Evolutionary conservation across 2,113 vertebrate species (phyloP).

Genomic region (Psilopogon haemacephalus): DNA sequence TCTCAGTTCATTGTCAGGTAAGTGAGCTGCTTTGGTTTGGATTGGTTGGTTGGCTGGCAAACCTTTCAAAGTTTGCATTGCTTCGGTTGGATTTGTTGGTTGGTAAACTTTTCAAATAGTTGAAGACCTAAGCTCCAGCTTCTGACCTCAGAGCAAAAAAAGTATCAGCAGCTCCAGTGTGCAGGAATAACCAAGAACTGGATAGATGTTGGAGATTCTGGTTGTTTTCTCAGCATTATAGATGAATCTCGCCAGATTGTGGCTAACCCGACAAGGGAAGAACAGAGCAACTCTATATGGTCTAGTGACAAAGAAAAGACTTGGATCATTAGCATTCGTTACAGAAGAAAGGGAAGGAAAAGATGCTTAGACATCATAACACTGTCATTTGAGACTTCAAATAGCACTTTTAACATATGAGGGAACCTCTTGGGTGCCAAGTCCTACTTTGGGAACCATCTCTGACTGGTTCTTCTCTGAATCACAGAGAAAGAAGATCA

Average conservation of each 20-base stretch:
- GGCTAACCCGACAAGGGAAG: not conserved
- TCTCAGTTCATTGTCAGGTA: not conserved
- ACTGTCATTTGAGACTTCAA: not conserved
- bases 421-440: not conserved
- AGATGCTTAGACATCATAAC: not conserved
- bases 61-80: too few species aligned
- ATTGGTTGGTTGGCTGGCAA: too few species aligned
- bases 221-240: not conserved
- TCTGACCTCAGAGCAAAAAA: not conserved
- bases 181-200: not conserved
- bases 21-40: not conserved
- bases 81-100: too few species aligned
- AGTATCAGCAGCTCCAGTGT: not conserved
- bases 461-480: not conserved
- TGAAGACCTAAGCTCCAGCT: not conserved
- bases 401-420: not conserved
- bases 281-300: not conserved
- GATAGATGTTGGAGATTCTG: not conserved
- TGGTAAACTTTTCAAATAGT: not conserved
- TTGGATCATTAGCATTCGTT: not conserved
- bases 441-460: not conserved
- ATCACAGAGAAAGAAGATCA: not conserved
- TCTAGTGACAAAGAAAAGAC: not conserved
- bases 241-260: not conserved
- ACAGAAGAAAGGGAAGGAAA: not conserved